phyloP scores from a whole-genome alignment of 2,113 vertebrate species.

The Eira barbara region DNA sequence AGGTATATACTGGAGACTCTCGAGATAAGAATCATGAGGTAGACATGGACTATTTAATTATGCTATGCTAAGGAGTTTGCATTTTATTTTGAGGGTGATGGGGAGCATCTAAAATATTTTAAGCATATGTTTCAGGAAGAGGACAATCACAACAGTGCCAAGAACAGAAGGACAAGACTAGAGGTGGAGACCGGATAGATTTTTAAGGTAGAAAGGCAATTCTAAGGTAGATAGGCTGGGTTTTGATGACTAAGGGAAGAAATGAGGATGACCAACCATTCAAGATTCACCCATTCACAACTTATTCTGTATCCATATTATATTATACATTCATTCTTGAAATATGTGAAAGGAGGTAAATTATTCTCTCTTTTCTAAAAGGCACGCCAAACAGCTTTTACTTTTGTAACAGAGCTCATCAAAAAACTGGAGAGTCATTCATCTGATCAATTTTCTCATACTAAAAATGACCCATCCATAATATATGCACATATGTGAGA shows the following conservation, averaged over 20 bases:
- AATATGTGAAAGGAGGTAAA: neutral
- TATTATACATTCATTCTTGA: neutral
- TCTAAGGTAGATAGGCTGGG: neutral
- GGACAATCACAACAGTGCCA: neutral
- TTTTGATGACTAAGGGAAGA: neutral
- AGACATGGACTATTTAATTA: neutral
- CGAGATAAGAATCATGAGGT: neutral
- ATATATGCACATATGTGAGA: neutral
- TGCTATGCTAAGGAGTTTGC: neutral
- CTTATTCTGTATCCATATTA: neutral
- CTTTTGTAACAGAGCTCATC: neutral
- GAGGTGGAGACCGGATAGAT: neutral
- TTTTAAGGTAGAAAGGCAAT: neutral
- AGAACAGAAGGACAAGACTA: neutral
- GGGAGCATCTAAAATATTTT: slow-evolving; percentile 9
- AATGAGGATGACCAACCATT: neutral
- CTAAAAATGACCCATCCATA: neutral
- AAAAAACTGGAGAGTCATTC: neutral
- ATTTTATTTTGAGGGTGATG: neutral
- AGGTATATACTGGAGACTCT: neutral
- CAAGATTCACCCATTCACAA: neutral
- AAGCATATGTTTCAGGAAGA: neutral
- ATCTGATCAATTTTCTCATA: neutral
- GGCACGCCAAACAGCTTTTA: neutral
- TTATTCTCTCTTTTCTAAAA: neutral